phyloP scores from a whole-genome alignment of 2,113 vertebrate genomes.

The Equus przewalskii region DNA sequence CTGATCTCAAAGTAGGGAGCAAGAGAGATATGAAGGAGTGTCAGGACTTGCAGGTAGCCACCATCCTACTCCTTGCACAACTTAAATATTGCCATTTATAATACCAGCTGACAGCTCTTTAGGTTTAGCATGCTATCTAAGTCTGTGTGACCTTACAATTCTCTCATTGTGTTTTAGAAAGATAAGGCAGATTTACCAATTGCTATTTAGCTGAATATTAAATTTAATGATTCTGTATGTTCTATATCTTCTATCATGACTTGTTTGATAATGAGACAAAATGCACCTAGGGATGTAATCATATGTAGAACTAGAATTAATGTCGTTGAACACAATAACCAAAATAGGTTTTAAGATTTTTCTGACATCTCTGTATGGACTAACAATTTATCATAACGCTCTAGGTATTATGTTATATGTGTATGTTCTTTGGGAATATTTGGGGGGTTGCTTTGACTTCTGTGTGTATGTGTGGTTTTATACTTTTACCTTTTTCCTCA shows the following conservation, averaged over 20 bases:
- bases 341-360: constrained; percentile 48
- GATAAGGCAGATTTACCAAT: background rate
- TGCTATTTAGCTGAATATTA: constrained; percentile 1
- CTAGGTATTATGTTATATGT: background rate
- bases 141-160: background rate
- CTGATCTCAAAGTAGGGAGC: constrained; percentile 15
- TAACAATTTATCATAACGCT: background rate
- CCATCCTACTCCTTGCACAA: background rate
- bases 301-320: background rate
- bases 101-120: background rate
- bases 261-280: background rate
- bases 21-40: background rate
- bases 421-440: background rate
- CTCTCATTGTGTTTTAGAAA: background rate
- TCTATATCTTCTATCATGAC: background rate
- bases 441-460: background rate
- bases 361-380: background rate
- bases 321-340: background rate
- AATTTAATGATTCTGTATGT: background rate
- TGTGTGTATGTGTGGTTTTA: background rate
- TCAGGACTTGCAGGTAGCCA: background rate
- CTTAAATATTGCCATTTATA: background rate
- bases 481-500: constrained; percentile 66
- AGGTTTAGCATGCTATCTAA: too few relatives aligned
- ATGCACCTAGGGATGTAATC: background rate